Evolutionary conservation across 2,113 vertebrate genomes (phyloP).

Genomic region (Daphoenositta chrysoptera): DNA sequence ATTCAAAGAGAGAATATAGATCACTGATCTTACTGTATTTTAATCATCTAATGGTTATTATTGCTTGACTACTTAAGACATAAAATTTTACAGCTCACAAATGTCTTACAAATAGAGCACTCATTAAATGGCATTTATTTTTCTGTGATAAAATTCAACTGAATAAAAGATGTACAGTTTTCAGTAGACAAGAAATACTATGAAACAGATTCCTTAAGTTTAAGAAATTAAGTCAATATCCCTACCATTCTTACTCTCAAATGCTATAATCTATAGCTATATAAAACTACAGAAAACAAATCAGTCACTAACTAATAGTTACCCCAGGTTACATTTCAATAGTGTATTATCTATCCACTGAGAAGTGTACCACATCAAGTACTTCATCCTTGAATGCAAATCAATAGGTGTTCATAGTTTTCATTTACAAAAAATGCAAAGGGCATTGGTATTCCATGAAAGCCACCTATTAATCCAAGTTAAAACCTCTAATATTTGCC

Average conservation of each 20-base stretch:
- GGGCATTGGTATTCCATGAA: not conserved
- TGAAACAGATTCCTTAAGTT: not conserved
- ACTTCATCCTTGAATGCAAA: slow-evolving; percentile 7
- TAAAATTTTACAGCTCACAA: not conserved
- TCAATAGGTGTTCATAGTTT: not conserved
- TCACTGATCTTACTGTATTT: not conserved
- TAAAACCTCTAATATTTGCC: slow-evolving; percentile 38
- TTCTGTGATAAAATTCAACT: not conserved
- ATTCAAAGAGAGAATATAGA: not conserved
- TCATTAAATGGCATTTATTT: not conserved
- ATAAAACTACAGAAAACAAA: not conserved
- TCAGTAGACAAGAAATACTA: not conserved
- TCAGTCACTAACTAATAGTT: not conserved
- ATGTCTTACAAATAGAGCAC: not conserved
- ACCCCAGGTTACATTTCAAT: not conserved
- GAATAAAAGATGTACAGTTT: not conserved
- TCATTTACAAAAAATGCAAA: not conserved
- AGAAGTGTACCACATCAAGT: not conserved
- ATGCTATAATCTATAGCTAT: not conserved
- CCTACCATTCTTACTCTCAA: not conserved
- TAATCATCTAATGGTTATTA: not conserved
- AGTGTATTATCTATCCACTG: not conserved
- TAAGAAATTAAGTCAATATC: not conserved
- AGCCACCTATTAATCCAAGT: not conserved
- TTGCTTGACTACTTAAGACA: not conserved